Base-by-base conservation (phyloP, 2,888 invertebrate species). In the Diabrotica balteata region DNA sequence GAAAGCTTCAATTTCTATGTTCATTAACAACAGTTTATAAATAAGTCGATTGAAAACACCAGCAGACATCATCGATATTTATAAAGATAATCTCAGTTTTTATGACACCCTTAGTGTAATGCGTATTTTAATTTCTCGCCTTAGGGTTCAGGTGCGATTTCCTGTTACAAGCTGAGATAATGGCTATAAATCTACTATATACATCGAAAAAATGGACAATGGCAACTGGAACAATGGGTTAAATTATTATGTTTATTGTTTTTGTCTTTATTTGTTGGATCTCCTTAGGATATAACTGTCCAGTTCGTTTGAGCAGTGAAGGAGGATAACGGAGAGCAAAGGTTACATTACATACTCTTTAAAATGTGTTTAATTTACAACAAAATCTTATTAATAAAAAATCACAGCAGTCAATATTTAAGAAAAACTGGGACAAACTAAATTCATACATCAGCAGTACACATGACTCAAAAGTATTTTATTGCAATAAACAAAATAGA, bases 151-250 rank as follows among this genome's bases (percentile, higher is more conserved):
- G 65, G 70, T 68, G 62, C 58, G 70, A 72, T 72, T 72, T 72
- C 70, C 72, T 72, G 70, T 58, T 70, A 67, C 68, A 61, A 64
- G 46, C 51, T 59, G 66, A 72, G 68, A 72, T 72, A 72, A 67
- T 54, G 59, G 63, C 59, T 54, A 66, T 72, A 72, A 72, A 70
- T 72, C 68, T 68, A 58, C 58, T 54, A 58, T 66, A 68, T 66
- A 58, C 66, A 55, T 55, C 53, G 46, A 45, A 72, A 68, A 72
- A 72, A 70, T 65, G 43, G 32, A 55, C 66, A 70, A 63, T 72
- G 55, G 69, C 69, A 69, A 69, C 63, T 69, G 69, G 69, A 69
- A 69, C 69, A 69, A 69, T 69, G 69, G 63, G 55, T 52, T 63
- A 66, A 69, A 69, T 69, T 69, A 59, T 63, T 57, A 66, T 63